Percentiles rank a stretch among this genome's conserved stretches.
phyloP scores from a whole-genome alignment of 2,797 vertebrate species.

The Ataeniobius toweri region DNA sequence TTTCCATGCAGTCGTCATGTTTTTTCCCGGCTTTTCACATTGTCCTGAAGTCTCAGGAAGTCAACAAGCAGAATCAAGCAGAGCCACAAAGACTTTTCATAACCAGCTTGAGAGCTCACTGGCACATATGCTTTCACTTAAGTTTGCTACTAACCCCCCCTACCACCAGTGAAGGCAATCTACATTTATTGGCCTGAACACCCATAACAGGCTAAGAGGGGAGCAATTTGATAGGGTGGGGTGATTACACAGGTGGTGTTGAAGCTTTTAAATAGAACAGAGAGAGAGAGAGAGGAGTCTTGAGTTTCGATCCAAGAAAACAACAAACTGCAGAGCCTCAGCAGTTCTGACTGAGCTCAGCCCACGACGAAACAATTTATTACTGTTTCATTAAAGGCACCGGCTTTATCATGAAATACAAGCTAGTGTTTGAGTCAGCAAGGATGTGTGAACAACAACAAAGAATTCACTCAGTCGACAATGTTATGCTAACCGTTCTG shows the following conservation, averaged over 20 bases:
- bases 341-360: constrained; percentile 28
- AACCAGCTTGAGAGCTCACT: constrained; percentile 39
- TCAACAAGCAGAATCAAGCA: constrained; percentile 33
- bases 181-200: constrained; percentile 57
- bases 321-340: constrained; percentile 32
- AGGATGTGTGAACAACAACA: constrained; percentile 51
- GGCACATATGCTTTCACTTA: constrained; percentile 71
- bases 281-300: constrained; percentile 17
- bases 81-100: constrained; percentile 53
- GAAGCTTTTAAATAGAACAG: constrained; percentile 23
- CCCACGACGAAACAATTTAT: constrained; percentile 38
- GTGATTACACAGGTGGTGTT: constrained; percentile 62
- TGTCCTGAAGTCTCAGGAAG: constrained; percentile 20
- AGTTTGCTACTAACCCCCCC: constrained; percentile 37
- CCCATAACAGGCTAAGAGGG: constrained; percentile 20
- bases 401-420: constrained; percentile 27
- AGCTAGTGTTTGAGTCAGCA: constrained; percentile 49
- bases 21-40: constrained; percentile 34
- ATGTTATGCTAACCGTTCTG: constrained; percentile 40
- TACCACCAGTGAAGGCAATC: constrained; percentile 26
- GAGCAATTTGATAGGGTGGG: constrained; percentile 37
- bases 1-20: constrained; percentile 54
- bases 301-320: constrained; percentile 27
- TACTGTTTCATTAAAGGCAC: constrained; percentile 18
- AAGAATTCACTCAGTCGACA: constrained; percentile 35